Evolutionary conservation across 1,140 invertebrate genomes (phyloP), one percentile per base, ranked within the genome.

Genomic region (Conus ventricosus): DNA sequence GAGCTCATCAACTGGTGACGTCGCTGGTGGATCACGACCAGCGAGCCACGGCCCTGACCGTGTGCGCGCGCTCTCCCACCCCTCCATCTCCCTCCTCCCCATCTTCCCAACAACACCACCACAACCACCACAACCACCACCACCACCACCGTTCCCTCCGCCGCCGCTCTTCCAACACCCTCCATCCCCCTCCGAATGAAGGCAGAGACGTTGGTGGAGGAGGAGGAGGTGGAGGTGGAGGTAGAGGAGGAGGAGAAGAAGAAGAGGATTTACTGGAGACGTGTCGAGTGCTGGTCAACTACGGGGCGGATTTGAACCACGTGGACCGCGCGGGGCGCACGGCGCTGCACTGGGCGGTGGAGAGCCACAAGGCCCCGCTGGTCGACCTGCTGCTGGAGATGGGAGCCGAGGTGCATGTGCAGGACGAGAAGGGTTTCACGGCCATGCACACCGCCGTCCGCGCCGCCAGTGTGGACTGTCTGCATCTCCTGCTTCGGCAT

Each of bases 341-440:
- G 54, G 82, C 82, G 23, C 57, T 84, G 8, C 82, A 84, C 54
- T 84, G 82, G 82, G 82, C 82, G 6, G 82, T 63, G 55, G 55
- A n/a, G 27, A 67, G 57, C n/a, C 17, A n/a, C 20, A 25, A 15
- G 82, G 20, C 82, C 25, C 57, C 20, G 55, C 55, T 84, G 82
- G 51, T 25, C 23, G 82, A 4, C 4, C 55, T 63, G 23, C 51
- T 84, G n/a, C 82, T 84, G 55, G 54, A 20, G 20, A 7, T 63
- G 54, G 82, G 57, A 0, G 57, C 55, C 25, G 82, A 60, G 55
- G 13, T 27, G 25, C 53, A 23, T n/a, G 23, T 25, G 55, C 13
- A 5, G 23, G 82, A 84, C 55, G 54, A 25, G 6, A 11, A 6
- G 25, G 82, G 82, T 4, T 55, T 27, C 54, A 84, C 55, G 1